These are phyloP conservation scores for Larimichthys crocea DNA, from an alignment of 2,113 vertebrate species.

Conservation along the genomic window DNA sequence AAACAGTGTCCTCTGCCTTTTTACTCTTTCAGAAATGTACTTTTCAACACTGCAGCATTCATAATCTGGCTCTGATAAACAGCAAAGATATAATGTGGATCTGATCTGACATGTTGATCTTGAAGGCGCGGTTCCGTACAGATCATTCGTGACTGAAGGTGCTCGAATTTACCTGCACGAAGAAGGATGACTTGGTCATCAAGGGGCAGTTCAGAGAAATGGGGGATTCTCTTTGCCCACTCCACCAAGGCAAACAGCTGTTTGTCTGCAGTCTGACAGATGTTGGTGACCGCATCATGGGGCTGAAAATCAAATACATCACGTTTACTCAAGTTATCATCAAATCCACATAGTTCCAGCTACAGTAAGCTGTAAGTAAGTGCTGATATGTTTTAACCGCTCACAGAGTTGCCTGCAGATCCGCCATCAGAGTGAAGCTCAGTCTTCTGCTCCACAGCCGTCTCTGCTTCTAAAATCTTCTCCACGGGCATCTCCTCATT, in stretches of 20 bases:
- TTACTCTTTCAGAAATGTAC: not conserved
- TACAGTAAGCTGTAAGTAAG: not conserved
- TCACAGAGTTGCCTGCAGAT: conserved; percentile 87
- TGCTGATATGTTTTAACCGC: conserved; percentile 47
- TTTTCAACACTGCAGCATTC: not conserved
- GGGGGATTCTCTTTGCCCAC: conserved; percentile 98
- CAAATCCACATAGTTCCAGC: not conserved
- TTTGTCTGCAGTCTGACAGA: conserved; percentile 98
- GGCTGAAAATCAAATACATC: conserved; percentile 82
- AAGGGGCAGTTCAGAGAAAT: conserved; percentile 95
- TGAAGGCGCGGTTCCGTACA: not conserved
- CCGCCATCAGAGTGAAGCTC: conserved; percentile 90
- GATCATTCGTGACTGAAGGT: no score
- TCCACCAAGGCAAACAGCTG: conserved; percentile 98
- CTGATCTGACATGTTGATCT: not conserved
- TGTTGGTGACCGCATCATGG: conserved; percentile 97
- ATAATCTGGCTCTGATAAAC: not conserved
- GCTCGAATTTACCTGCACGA: conserved; percentile 87
- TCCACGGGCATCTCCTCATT: conserved; percentile 96
- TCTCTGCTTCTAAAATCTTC: conserved; percentile 94
- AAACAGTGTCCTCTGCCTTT: not conserved
- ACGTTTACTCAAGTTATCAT: not conserved
- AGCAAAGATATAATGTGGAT: no score
- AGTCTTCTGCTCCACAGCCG: conserved; percentile 91
- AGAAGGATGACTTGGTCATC: conserved; percentile 99